phyloP scores from a whole-genome alignment of 2,888 invertebrate genomes.

The Helleia helle region DNA sequence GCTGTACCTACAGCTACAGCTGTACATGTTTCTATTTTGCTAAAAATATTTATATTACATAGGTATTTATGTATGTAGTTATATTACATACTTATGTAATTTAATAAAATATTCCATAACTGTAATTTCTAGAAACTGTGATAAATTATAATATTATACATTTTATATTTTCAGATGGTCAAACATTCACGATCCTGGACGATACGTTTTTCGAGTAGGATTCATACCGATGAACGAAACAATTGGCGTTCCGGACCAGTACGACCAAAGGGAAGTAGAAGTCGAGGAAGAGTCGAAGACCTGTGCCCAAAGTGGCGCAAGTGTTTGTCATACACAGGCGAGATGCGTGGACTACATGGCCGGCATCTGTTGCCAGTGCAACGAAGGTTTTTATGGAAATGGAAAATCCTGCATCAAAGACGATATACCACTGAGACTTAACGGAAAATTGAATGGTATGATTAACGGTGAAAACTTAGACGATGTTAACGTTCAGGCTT shows the following conservation, averaged over 20 bases:
- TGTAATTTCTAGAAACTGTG: constrained; percentile 25
- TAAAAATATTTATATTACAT: too few species aligned
- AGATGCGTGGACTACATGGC: constrained; percentile 85
- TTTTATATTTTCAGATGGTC: constrained; percentile 77
- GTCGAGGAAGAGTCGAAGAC: constrained; percentile 63
- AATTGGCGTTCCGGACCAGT: constrained; percentile 79
- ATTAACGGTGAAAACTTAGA: constrained; percentile 84
- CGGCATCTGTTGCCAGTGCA: constrained; percentile 94
- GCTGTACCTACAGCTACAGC: too few species aligned
- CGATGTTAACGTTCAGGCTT: constrained; percentile 90
- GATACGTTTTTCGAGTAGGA: constrained; percentile 92
- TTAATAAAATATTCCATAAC: background rate
- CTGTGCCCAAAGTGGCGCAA: constrained; percentile 78
- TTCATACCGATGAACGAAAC: constrained; percentile 75
- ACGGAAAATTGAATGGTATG: constrained; percentile 88
- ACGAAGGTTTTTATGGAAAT: constrained; percentile 91
- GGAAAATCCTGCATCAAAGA: constrained; percentile 91
- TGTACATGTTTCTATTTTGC: too few species aligned
- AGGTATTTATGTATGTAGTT: too few species aligned
- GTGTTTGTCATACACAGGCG: constrained; percentile 87
- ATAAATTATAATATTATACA: too few species aligned
- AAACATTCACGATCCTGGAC: constrained; percentile 88
- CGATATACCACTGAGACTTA: constrained; percentile 88
- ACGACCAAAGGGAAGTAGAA: constrained; percentile 53
- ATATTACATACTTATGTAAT: too few species aligned